Conservation (phyloP, 92 coral and sea anemone genomes). For the Palythoa grandis region DNA sequence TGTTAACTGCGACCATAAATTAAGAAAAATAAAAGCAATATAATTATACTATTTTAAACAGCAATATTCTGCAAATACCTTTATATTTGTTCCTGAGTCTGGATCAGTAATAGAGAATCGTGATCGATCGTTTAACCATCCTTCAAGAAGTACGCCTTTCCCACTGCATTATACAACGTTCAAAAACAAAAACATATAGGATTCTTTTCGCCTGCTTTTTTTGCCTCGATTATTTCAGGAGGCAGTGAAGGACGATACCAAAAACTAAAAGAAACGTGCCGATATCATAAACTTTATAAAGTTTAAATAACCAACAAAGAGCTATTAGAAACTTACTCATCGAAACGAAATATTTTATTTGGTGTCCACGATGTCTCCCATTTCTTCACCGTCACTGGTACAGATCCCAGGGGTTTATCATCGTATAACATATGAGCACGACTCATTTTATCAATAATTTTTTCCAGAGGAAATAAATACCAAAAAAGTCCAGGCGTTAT, state of each 20-base stretch:
- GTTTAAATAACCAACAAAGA: not conserved
- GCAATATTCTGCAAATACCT: conserved; percentile 45
- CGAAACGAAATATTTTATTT: conserved; percentile 56
- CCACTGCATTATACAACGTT: conserved; percentile 4
- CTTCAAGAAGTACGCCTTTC: conserved; percentile 77
- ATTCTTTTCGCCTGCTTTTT: too few relatives aligned
- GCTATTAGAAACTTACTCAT: conserved; percentile 46
- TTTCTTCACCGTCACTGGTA: conserved; percentile 69
- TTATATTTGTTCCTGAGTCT: conserved; percentile 55
- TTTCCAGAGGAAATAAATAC: not conserved
- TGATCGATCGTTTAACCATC: conserved; percentile 61
- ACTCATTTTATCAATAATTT: conserved; percentile 58
- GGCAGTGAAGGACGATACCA: not conserved
- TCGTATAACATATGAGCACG: conserved; percentile 92
- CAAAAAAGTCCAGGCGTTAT: conserved; percentile 48
- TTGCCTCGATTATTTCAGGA: not conserved
- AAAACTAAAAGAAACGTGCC: not conserved
- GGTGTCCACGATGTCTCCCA: conserved; percentile 77
- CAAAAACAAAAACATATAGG: not conserved
- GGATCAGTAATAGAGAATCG: conserved; percentile 74
- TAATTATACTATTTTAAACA: too few relatives aligned
- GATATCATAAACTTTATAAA: not conserved
- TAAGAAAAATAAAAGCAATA: too few relatives aligned
- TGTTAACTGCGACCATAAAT: too few relatives aligned
- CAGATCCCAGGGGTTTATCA: conserved; percentile 73